Evolutionary conservation across 2,888 invertebrate genomes (phyloP).

Genomic region (Tipula helvola): DNA sequence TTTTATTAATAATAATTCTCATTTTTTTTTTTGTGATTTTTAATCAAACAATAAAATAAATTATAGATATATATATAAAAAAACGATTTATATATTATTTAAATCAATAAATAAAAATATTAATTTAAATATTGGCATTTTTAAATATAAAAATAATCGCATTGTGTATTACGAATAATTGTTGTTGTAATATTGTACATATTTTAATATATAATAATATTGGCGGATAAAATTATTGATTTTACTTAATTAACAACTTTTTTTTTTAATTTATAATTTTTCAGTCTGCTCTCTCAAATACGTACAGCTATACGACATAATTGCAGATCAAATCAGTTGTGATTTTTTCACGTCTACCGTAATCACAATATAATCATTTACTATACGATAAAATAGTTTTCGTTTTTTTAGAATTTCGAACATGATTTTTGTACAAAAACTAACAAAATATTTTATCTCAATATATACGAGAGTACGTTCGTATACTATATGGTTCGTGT

Average conservation of each 20-base stretch:
- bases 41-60: constrained; percentile 4
- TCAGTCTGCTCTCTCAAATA: neutral
- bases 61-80: neutral
- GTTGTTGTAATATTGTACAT: neutral
- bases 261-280: neutral
- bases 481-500: neutral
- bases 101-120: neutral
- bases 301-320: neutral
- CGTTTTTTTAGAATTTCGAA: neutral
- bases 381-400: neutral
- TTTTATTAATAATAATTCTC: neutral
- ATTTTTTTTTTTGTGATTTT: neutral
- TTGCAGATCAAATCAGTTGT: neutral
- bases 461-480: no score
- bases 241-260: neutral
- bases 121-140: neutral
- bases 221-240: neutral
- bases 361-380: neutral
- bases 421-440: neutral
- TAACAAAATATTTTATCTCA: neutral
- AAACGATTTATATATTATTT: neutral
- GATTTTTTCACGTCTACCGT: neutral
- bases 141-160: neutral
- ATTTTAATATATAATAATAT: neutral
- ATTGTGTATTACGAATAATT: neutral